Conservation (phyloP, 1,140 invertebrate genomes). For the Drosophila busckii region DNA sequence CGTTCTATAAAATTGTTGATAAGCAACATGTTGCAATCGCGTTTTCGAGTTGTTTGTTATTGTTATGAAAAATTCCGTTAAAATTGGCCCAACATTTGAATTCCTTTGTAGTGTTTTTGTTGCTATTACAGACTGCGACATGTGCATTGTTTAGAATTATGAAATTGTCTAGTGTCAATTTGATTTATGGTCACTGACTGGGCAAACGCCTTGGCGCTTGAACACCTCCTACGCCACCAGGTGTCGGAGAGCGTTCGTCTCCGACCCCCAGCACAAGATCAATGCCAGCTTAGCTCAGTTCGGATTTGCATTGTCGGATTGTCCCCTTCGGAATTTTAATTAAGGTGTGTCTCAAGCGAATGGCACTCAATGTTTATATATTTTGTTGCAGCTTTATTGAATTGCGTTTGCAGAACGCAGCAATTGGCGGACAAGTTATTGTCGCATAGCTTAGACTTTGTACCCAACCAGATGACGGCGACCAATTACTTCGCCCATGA, state of each 20-base stretch:
- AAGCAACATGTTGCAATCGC: conserved; percentile 69
- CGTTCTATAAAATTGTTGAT: conserved; percentile 48
- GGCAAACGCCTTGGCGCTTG: conserved; percentile 43
- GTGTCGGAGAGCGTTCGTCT: conserved; percentile 25
- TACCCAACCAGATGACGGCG: conserved; percentile 94
- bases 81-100: conserved; percentile 58
- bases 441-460: conserved; percentile 83
- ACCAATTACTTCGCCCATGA: conserved; percentile 97
- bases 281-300: conserved; percentile 19
- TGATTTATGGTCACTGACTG: conserved; percentile 45
- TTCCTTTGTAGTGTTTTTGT: background rate
- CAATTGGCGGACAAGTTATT: background rate
- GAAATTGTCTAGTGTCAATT: conserved; percentile 54
- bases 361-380: conserved; percentile 13
- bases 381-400: conserved; percentile 29
- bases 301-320: conserved; percentile 35
- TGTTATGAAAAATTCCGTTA: conserved; percentile 69
- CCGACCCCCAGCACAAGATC: conserved; percentile 29
- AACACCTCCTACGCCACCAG: conserved; percentile 42
- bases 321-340: conserved; percentile 21
- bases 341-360: conserved; percentile 19
- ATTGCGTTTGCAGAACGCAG: conserved; percentile 8
- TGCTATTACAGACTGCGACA: conserved; percentile 10
- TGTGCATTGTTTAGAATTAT: conserved; percentile 42
- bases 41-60: conserved; percentile 38